Percentiles rank a stretch among this genome's conserved stretches.
phyloP scores from a whole-genome alignment of 37 sponge, comb jelly and placozoan species.

The Spongilla lacustris region DNA sequence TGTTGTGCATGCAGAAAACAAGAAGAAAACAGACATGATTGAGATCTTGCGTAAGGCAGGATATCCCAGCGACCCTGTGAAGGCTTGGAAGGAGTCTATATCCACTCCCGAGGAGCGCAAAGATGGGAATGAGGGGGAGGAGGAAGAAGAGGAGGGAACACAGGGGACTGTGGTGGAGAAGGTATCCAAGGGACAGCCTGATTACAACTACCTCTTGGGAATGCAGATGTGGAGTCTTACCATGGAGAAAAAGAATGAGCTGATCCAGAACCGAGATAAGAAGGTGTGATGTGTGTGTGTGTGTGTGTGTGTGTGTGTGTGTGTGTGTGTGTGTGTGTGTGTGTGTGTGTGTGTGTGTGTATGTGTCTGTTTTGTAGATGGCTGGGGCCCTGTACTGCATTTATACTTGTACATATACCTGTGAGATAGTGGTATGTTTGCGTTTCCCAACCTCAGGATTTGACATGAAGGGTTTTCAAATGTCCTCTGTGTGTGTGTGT shows the following conservation, averaged over 20 bases:
- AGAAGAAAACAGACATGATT: constrained; percentile 79
- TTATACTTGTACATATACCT: too few species aligned
- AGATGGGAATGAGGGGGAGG: neutral
- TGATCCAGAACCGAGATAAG: constrained; percentile 79
- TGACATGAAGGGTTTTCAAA: too few species aligned
- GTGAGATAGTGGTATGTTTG: too few species aligned
- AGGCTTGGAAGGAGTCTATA: constrained; percentile 78
- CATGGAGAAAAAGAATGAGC: constrained; percentile 87
- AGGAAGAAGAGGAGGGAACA: constrained; percentile 42
- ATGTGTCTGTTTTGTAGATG: neutral
- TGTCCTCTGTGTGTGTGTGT: too few species aligned
- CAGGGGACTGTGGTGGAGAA: constrained; percentile 32
- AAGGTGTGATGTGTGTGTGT: constrained; percentile 60
- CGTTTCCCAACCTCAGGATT: too few species aligned
- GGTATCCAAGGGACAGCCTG: constrained; percentile 11
- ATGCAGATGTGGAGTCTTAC: constrained; percentile 91
- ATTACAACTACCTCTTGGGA: constrained; percentile 91
- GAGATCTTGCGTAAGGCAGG: constrained; percentile 52
- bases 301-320: neutral
- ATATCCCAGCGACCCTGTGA: constrained; percentile 92
- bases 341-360: constrained; percentile 11
- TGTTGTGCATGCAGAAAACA: constrained; percentile 58
- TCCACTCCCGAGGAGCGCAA: constrained; percentile 20
- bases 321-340: neutral
- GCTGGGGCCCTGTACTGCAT: too few species aligned